Base-by-base conservation (phyloP, 2,888 invertebrate species). In the Epinotia ramella region DNA sequence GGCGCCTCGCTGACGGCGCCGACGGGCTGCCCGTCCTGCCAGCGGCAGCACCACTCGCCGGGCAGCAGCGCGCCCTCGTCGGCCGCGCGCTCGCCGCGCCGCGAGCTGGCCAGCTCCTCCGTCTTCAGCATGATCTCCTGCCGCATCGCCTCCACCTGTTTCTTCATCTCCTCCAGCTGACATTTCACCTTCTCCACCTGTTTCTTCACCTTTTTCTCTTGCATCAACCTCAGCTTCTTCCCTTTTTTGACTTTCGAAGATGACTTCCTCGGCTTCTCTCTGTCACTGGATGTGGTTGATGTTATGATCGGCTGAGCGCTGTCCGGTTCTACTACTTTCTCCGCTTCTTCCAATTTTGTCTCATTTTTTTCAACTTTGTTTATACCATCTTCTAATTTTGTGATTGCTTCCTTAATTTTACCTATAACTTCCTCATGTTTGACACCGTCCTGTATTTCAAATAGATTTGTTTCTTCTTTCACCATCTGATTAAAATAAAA, bases 1-100 rank as follows among this genome's bases (percentile, higher is more conserved):
- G 0, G 93, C 1, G 88, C 84, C 80, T 94, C 93, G 83, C 91
- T 84, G 86, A 95, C 94, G 11, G 86, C 86, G 0, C 97, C 97
- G 60, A 96, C 95, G 0, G 97, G 97, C 83, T 95, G 95, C 49
- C 96, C 96, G 80, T 96, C 96, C n/a, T 96, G 92, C 96, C 97
- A 97, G 79, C 95, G 95, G 81, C 95, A 96, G 78, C 95, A 95
- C 96, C 96, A 96, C 85, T 96, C 96, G 1, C 95, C 95, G n/a
- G 92, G 89, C 81, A 89, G 71, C 72, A 93, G 80, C 78, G 86
- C 88, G 56, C 85, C 88, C 78, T 89, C 90, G 5, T 89, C 87
- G 85, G 91, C 82, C 79, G 84, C 66, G 18, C 79, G 80, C 59
- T 74, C 78, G 76, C 81, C 63, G 28, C 69, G 78, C 18, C 76